A percentile compares a stretch with the other conserved stretches of the same genome.
Conservation (phyloP, 2,888 invertebrate genomes). For the Agrilus biguttatus region DNA sequence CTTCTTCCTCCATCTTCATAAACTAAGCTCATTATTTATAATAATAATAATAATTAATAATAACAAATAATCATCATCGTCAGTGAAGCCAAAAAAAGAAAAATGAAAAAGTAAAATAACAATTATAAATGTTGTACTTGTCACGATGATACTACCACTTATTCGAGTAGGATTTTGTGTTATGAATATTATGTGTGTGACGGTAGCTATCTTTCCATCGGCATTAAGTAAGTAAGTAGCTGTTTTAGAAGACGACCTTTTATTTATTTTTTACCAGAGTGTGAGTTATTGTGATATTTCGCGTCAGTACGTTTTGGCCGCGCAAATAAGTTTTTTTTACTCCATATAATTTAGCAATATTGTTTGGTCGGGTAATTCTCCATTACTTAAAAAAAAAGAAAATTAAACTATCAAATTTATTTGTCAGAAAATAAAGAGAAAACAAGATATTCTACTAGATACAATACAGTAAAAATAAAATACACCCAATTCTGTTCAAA, state of each 20-base stretch:
- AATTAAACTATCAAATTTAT: too few species aligned
- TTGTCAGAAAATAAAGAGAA: too few species aligned
- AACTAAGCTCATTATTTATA: constrained; percentile 30
- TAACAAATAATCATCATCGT: constrained; percentile 1
- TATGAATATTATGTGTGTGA: constrained; percentile 21
- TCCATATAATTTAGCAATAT: too few species aligned
- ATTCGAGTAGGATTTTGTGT: constrained; percentile 21
- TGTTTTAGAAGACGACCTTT: constrained; percentile 10
- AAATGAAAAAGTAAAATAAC: constrained; percentile 26
- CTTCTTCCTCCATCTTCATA: constrained; percentile 20
- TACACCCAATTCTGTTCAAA: too few species aligned
- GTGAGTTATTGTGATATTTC: background rate
- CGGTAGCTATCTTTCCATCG: constrained; percentile 12
- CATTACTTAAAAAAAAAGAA: too few species aligned
- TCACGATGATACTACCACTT: constrained; percentile 17
- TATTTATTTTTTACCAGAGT: constrained; percentile 12
- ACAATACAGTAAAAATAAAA: too few species aligned
- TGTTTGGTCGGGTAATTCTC: too few species aligned
- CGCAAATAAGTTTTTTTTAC: too few species aligned
- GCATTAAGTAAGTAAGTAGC: constrained; percentile 11
- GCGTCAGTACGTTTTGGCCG: too few species aligned
- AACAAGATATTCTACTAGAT: too few species aligned
- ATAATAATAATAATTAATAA: constrained; percentile 14
- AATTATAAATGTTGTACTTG: constrained; percentile 30
- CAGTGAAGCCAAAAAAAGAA: constrained; percentile 1